These are phyloP conservation scores for Phaonia tiefii DNA, from an alignment of 2,888 invertebrate genomes.

Conservation along the genomic window DNA sequence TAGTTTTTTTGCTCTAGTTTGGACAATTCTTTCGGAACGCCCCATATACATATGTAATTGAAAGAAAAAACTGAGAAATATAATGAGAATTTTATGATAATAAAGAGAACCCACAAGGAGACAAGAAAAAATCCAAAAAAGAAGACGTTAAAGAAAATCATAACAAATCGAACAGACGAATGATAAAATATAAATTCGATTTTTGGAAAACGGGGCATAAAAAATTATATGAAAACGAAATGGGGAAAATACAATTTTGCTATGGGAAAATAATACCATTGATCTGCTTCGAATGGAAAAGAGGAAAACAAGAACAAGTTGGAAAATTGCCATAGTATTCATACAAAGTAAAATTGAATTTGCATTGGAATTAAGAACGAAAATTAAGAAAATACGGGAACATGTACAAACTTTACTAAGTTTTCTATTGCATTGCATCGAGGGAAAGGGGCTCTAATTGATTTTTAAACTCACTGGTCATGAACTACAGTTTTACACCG, in stretches of 20 bases:
- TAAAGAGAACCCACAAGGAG: conserved; percentile 1
- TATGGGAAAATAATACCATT: conserved; percentile 8
- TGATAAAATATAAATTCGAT: conserved; percentile 23
- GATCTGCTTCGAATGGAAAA: not conserved
- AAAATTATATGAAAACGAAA: conserved; percentile 11
- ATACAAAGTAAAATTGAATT: too few species aligned
- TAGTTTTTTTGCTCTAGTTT: too few species aligned
- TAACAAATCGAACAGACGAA: conserved; percentile 23
- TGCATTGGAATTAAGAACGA: too few species aligned
- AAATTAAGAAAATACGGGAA: too few species aligned
- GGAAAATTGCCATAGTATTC: too few species aligned
- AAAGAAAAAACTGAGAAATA: conserved; percentile 54
- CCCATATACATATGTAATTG: conserved; percentile 16
- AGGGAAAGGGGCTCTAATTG: too few species aligned
- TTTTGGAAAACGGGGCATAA: conserved; percentile 27
- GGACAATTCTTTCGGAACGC: not conserved
- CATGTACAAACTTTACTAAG: too few species aligned
- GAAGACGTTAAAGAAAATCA: conserved; percentile 15
- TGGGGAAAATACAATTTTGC: not conserved
- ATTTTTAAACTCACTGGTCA: too few species aligned
- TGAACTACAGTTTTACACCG: too few species aligned
- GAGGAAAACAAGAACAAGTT: too few species aligned
- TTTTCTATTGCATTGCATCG: too few species aligned
- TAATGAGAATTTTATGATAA: conserved; percentile 60
- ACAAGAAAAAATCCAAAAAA: conserved; percentile 2